Conservation (phyloP, 2,888 invertebrate genomes). For the Listrodromus nycthemerus region DNA sequence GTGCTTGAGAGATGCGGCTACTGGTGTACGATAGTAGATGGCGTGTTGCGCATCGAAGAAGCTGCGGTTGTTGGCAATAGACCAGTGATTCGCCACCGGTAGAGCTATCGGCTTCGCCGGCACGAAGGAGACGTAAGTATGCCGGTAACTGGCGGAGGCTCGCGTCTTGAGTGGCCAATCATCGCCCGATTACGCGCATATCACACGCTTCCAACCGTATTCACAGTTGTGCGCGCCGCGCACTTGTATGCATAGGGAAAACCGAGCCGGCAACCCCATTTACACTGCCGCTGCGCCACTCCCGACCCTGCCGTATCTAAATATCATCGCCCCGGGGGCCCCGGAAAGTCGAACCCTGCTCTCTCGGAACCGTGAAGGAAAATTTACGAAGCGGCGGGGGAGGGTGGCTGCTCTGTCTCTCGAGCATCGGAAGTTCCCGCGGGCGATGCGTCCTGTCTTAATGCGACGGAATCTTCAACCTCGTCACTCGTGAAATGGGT, state of each 20-base stretch:
- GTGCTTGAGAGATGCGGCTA: constrained; percentile 50
- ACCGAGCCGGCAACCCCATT: constrained; percentile 45
- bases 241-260: constrained; percentile 37
- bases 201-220: background rate
- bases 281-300: constrained; percentile 43
- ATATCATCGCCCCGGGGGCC: constrained; percentile 75
- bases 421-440: constrained; percentile 52
- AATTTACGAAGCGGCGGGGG: constrained; percentile 77
- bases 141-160: constrained; percentile 8
- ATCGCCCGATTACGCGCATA: background rate
- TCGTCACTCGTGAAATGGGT: constrained; percentile 75
- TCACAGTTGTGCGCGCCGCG: background rate
- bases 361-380: constrained; percentile 68
- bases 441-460: constrained; percentile 55
- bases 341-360: constrained; percentile 62
- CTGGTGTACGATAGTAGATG: constrained; percentile 52
- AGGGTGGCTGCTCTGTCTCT: constrained; percentile 33
- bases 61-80: constrained; percentile 34
- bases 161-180: constrained; percentile 10
- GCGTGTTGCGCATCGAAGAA: constrained; percentile 18
- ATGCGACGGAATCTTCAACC: constrained; percentile 58
- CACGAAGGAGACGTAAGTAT: constrained; percentile 4
- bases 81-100: constrained; percentile 31
- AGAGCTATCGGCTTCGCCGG: background rate
- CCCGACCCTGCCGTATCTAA: constrained; percentile 72